Percentiles rank a stretch among this genome's conserved stretches.
Conservation (phyloP, 2,113 vertebrate species). For the Dicentrarchus labrax region DNA sequence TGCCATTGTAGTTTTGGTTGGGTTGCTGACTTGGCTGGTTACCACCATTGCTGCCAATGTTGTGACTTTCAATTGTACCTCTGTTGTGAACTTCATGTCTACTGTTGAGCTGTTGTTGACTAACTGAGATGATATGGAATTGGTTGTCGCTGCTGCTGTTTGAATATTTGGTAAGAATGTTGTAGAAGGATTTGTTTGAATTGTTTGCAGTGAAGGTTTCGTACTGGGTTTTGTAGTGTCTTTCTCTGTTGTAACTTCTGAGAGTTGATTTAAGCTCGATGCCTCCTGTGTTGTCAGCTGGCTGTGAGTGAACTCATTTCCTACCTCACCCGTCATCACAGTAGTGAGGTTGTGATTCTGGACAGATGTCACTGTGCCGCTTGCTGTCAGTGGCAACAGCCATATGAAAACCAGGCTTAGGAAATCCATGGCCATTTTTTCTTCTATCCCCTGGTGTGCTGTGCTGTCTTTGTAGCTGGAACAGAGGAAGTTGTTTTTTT, state of each 20-base stretch:
- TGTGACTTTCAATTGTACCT: neutral
- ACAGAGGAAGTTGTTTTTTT: constrained; percentile 35
- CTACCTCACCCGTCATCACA: neutral
- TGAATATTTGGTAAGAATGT: neutral
- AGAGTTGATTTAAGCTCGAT: neutral
- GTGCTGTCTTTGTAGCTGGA: constrained; percentile 33
- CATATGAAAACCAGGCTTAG: constrained; percentile 38
- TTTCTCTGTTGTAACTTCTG: neutral
- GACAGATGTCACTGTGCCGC: constrained; percentile 1
- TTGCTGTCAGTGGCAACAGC: constrained; percentile 51
- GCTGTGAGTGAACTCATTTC: neutral
- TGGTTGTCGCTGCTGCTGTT: neutral
- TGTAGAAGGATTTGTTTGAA: neutral
- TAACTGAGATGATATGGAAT: neutral
- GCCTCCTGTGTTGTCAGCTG: neutral
- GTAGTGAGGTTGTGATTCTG: neutral
- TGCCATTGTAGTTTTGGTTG: neutral
- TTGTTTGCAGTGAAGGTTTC: neutral
- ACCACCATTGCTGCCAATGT: neutral
- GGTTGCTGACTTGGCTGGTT: neutral
- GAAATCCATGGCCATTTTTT: constrained; percentile 36
- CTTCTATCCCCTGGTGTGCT: constrained; percentile 1
- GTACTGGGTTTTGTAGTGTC: neutral
- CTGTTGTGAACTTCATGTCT: neutral
- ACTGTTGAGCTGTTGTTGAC: neutral